These are phyloP conservation scores for Oncopodura yosiiana DNA, from an alignment of 1,140 invertebrate species.

Conservation along the genomic window DNA sequence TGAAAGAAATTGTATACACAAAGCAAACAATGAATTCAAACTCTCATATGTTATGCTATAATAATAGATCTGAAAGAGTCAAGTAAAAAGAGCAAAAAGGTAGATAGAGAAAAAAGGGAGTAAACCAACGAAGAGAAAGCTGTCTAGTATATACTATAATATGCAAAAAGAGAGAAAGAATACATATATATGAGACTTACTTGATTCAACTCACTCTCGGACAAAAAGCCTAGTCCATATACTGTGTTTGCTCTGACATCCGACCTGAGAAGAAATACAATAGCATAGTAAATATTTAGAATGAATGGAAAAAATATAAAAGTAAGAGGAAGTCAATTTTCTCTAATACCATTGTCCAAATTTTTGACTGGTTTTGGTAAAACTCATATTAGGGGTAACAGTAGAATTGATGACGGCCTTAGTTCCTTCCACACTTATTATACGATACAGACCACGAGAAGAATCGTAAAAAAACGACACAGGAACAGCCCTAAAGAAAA, in stretches of 20 bases:
- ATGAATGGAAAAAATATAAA: not conserved
- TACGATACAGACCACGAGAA: slow-evolving; percentile 86
- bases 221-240: slow-evolving; percentile 91
- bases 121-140: not conserved
- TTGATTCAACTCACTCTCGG: slow-evolving; percentile 88
- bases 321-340: not conserved
- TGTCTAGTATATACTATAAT: not conserved
- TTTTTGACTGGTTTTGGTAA: slow-evolving; percentile 97
- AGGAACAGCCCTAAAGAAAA: slow-evolving; percentile 86
- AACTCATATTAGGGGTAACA: slow-evolving; percentile 94
- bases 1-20: too few species aligned
- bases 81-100: not conserved
- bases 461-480: slow-evolving; percentile 97
- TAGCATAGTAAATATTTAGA: not conserved
- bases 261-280: slow-evolving; percentile 53
- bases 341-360: slow-evolving; percentile 86
- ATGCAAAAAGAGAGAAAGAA: not conserved
- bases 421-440: slow-evolving; percentile 92
- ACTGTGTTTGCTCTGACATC: slow-evolving; percentile 94
- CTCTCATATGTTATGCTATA: too few species aligned
- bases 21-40: too few species aligned
- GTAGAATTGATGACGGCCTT: slow-evolving; percentile 98
- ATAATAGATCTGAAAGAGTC: too few species aligned
- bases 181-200: slow-evolving; percentile 41
- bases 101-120: not conserved